Base-by-base conservation (phyloP, 2,888 invertebrate species). In the Pseudoips prasinana region DNA sequence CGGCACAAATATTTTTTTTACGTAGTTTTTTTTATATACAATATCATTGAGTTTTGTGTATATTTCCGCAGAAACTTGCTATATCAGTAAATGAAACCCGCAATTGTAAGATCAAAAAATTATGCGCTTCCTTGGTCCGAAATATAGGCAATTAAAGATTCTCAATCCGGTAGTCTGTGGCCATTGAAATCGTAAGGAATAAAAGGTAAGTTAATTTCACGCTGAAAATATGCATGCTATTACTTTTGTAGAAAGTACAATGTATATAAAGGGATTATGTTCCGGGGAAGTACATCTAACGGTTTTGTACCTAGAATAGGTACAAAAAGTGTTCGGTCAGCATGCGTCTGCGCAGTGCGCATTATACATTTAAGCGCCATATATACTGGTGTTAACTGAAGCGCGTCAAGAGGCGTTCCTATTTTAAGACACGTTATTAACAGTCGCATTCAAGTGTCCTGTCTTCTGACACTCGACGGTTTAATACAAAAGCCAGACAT, bases 401-500 rank as follows among this genome's bases (percentile, higher is more conserved):
- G 20, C 20, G n/a, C 2, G 20, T 3, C 41, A 43, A 57, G 56
- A 49, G 47, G 50, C 53, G 57, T 57, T 50, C 46, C 58, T 56
- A 58, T 62, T 57, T 58, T 52, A 51, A 42, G 50, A 43, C 47
- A 43, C 53, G 55, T 64, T 51, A 58, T 66, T 66, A 59, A 46
- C 51, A 32, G 46, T 59, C 62, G 40, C 33, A 47, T 54, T 65
- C 65, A 64, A 70, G 67, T 68, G 58, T 38, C 63, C 46, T 53
- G 62, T 59, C 53, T 36, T 45, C 42, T 47, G 45, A 49, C 64
- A 70, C 66, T 69, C 56, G 65, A 76, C 60, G 46, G 59, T 57
- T 68, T 54, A 63, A 58, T 76, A 85, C 80, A 84, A 80, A 84
- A 82, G 69, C 69, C 86, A 87, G 86, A 84, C 73, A 68, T 80